Conservation (phyloP, 2,113 vertebrate species). For the Clupea harengus region DNA sequence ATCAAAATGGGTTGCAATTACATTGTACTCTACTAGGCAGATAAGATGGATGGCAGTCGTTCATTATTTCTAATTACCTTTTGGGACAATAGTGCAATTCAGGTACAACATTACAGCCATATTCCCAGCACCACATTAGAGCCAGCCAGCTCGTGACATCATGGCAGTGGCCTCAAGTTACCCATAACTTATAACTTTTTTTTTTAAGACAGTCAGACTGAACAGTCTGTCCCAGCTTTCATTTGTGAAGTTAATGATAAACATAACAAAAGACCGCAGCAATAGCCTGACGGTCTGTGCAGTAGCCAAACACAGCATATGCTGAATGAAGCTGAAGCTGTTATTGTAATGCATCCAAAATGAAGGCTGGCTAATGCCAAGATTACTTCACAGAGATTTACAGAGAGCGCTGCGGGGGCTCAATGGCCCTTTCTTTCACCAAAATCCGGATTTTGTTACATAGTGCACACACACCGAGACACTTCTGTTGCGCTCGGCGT, state of each 20-base stretch:
- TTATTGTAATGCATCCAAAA: background rate
- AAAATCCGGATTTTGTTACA: background rate
- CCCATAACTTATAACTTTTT: too few species aligned
- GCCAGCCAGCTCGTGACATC: too few species aligned
- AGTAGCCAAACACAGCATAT: background rate
- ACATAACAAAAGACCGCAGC: background rate
- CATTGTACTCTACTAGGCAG: too few species aligned
- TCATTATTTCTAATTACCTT: background rate
- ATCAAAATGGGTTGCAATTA: too few species aligned
- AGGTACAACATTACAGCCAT: background rate
- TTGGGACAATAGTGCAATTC: background rate
- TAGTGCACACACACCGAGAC: background rate
- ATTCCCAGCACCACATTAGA: too few species aligned
- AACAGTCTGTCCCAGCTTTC: background rate
- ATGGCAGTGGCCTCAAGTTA: too few species aligned
- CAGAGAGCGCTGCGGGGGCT: background rate
- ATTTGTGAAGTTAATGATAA: background rate
- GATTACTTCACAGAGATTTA: slow-evolving; percentile 5
- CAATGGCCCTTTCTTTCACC: slow-evolving; percentile 2
- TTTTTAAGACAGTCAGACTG: background rate
- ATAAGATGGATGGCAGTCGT: background rate
- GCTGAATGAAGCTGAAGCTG: background rate
- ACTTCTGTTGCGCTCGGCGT: background rate
- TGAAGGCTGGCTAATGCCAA: background rate
- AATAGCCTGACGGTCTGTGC: background rate